Evolutionary conservation across 2,113 vertebrate genomes (phyloP), one percentile per base, ranked within the genome.

Genomic region (Salminus brasiliensis): DNA sequence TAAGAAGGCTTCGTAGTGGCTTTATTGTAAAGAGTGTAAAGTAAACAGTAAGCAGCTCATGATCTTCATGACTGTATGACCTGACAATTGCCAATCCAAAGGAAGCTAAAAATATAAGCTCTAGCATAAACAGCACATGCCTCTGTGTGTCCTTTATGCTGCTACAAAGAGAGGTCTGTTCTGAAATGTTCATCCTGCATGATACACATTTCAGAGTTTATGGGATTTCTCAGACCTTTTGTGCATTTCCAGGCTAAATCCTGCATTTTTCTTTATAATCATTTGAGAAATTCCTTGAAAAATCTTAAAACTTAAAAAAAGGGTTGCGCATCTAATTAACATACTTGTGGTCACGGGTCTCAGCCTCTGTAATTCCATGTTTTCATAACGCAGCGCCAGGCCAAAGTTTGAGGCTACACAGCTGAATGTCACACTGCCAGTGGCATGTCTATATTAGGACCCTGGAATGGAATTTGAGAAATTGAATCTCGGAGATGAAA

Each of bases 401-500:
- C 32, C 62, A 66, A 39, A 34, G 16, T 39, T 39, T 66, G 62
- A 66, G 32, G 8, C 9, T 11, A 63, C 34, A 16, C 30, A 63
- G 29, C 11, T 3, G 60, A 36, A 32, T 34, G 18, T 63, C 60
- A 21, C 60, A 34, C 30, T n/a, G 60, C 60, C 32, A 66, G n/a
- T 36, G 36, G n/a, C 32, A n/a, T 9, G 32, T 39, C 16, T 66
- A 66, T 66, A n/a, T 66, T 66, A n/a, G 15, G 29, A 63, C 29
- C 21, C 12, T 55, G 23, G 34, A 41, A 36, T 43, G 67, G 39
- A 45, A 70, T 45, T 70, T 7, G 68, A 71, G 47, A 74, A 60
- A 74, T 60, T 60, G 36, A 43, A 74, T 74, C 27, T 41, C 8
- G 59, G 39, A 55, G 53, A 73, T 60, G 71, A 41, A 57, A 57